These are phyloP conservation scores for Serilophus lunatus DNA, from an alignment of 2,113 vertebrate species.

Conservation along the genomic window DNA sequence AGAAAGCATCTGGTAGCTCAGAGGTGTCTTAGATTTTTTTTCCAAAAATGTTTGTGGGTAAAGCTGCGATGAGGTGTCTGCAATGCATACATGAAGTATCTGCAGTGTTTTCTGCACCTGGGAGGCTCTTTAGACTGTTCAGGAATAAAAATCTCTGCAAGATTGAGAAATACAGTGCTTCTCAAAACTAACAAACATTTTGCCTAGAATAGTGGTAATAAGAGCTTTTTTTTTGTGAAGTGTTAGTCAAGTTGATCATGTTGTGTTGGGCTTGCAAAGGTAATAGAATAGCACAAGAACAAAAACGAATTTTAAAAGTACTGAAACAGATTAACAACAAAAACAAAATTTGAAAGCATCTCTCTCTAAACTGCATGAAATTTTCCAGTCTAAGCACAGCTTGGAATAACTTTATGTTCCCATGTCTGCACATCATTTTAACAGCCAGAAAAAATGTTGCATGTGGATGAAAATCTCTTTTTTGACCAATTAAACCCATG, in stretches of 20 bases:
- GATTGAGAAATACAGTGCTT: not conserved
- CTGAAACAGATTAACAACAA: not conserved
- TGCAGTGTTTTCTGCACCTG: not conserved
- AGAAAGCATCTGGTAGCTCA: not conserved
- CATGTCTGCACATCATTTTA: not conserved
- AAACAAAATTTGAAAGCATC: not conserved
- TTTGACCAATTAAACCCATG: not conserved
- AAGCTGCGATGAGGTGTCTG: not conserved
- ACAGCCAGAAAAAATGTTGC: not conserved
- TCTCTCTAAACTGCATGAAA: not conserved
- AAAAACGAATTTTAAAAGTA: not conserved
- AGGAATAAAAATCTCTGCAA: not conserved
- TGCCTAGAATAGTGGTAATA: not conserved
- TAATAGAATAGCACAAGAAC: not conserved
- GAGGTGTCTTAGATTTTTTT: not conserved
- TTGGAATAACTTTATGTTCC: not conserved
- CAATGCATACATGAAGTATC: fast-evolving
- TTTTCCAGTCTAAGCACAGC: not conserved
- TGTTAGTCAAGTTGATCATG: not conserved
- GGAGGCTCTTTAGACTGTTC: not conserved
- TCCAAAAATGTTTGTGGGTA: not conserved
- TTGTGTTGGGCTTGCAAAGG: not conserved
- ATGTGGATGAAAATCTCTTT: not conserved
- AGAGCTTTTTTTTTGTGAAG: not conserved
- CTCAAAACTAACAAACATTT: not conserved